phyloP scores from a whole-genome alignment of 2,797 vertebrate genomes.

The Thalassophryne amazonica region DNA sequence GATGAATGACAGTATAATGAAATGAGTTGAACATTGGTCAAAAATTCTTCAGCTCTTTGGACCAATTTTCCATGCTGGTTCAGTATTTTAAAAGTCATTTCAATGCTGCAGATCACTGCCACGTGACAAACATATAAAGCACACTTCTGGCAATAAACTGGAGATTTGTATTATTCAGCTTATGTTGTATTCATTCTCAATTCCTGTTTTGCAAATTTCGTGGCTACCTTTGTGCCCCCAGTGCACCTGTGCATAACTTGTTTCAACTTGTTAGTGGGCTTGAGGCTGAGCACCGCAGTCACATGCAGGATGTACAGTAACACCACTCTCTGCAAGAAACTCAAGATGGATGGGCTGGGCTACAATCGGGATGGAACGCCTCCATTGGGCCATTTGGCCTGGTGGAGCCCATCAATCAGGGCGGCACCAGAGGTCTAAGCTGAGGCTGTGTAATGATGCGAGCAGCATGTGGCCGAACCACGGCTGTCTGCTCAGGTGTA shows the following conservation, averaged over 20 bases:
- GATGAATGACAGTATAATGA: no score
- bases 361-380: slow-evolving; percentile 67
- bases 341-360: slow-evolving; percentile 74
- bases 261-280: slow-evolving; percentile 72
- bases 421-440: slow-evolving; percentile 70
- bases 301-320: slow-evolving; percentile 60
- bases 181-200: slow-evolving; percentile 20
- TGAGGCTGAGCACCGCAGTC: slow-evolving; percentile 53
- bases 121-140: not conserved
- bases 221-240: slow-evolving; percentile 45
- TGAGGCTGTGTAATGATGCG: slow-evolving; percentile 82
- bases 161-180: slow-evolving; percentile 10
- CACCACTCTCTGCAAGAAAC: slow-evolving; percentile 56
- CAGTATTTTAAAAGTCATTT: slow-evolving; percentile 5
- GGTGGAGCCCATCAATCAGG: slow-evolving; percentile 81
- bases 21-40: no score
- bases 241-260: no score
- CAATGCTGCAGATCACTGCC: not conserved
- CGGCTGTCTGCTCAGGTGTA: slow-evolving; percentile 74
- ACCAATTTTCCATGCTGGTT: not conserved
- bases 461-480: slow-evolving; percentile 75
- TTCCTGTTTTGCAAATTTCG: slow-evolving; percentile 58
- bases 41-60: no score
- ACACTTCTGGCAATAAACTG: slow-evolving; percentile 6
- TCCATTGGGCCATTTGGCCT: slow-evolving; percentile 72